Evolutionary conservation across 2,797 vertebrate species (phyloP), one percentile per base, ranked within the genome.

Genomic region (Synaphobranchus kaupii): DNA sequence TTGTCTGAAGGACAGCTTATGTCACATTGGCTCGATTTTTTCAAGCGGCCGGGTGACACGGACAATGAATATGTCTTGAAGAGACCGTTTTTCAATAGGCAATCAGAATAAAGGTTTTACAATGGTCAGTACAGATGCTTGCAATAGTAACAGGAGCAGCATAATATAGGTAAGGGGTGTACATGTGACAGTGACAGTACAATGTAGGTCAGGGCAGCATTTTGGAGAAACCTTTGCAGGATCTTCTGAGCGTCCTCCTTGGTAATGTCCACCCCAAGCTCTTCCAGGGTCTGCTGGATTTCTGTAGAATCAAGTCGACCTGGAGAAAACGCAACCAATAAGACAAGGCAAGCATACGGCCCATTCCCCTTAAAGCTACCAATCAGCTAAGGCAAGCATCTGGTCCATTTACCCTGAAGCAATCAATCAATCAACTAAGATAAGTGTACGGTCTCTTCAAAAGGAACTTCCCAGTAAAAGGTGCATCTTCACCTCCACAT

Each of bases 271-370:
- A 99, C 86, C 15, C 98, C 98, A 90, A 99, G 20, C 63, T 97
- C 96, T 83, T 97, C 93, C n/a, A 99, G 95, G 1, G 98, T 97
- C 93, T 98, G 96, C 80, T 97, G 96, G 90, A 99, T 96, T 92
- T 99, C 98, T 52, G 93, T 94, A 54, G 94, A 92, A 87, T 99
- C 98, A 54, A 99, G 97, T 88, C 91, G 91, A 68, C 98, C 98
- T 99, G 94, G 80, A 89, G 88, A 56, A 94, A 78, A 81, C 13
- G 76, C 34, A 47, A 47, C 13, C 20, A 47, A 80, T 47, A 15
- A 80, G 76, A 8, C 20, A 39, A n/a, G 71, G 15, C 71, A 34
- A 17, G 15, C 4, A 39, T 34, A 15, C 3, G 31, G 54, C 17
- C 54, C 54, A 56, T 17, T 56, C 31, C 28, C 39, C n/a, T 22